Conservation (phyloP, 2,888 invertebrate species). For the Artemia sp. region DNA sequence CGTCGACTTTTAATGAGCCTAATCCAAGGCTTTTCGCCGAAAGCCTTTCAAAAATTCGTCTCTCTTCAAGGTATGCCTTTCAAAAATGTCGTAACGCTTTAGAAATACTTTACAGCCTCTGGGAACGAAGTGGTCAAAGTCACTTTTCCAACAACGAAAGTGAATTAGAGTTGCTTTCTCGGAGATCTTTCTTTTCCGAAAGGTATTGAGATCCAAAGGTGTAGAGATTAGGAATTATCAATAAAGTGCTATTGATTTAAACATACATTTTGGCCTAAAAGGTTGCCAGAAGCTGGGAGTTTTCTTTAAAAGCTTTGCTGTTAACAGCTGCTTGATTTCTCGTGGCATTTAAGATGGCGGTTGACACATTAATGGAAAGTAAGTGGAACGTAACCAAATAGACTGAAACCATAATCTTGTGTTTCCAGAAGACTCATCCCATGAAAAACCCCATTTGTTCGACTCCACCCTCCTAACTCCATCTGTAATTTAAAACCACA, state of each 20-base stretch:
- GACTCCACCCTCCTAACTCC: too few species aligned
- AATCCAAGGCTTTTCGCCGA: slow-evolving; percentile 9
- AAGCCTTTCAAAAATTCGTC: slow-evolving; percentile 6
- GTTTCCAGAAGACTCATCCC: too few species aligned
- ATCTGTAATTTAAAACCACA: too few species aligned
- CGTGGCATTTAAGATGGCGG: too few species aligned
- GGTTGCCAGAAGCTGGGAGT: neutral
- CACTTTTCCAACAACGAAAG: slow-evolving; percentile 15
- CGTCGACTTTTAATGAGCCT: slow-evolving; percentile 13
- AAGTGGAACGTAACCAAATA: too few species aligned
- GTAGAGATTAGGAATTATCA: neutral
- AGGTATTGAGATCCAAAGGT: slow-evolving; percentile 1
- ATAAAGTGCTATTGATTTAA: slow-evolving; percentile 8
- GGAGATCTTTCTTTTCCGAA: slow-evolving; percentile 2
- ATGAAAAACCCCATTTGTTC: too few species aligned
- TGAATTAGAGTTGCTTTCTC: slow-evolving; percentile 12
- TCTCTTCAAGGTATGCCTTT: slow-evolving; percentile 15
- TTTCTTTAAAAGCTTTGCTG: too few species aligned
- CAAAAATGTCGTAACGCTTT: neutral
- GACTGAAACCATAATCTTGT: too few species aligned
- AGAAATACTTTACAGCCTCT: neutral
- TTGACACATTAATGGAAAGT: too few species aligned
- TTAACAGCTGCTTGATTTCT: too few species aligned
- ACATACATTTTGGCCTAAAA: slow-evolving; percentile 8
- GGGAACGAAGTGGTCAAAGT: slow-evolving; percentile 1